phyloP scores from a whole-genome alignment of 2,797 vertebrate genomes.

The Carcharodon carcharias region DNA sequence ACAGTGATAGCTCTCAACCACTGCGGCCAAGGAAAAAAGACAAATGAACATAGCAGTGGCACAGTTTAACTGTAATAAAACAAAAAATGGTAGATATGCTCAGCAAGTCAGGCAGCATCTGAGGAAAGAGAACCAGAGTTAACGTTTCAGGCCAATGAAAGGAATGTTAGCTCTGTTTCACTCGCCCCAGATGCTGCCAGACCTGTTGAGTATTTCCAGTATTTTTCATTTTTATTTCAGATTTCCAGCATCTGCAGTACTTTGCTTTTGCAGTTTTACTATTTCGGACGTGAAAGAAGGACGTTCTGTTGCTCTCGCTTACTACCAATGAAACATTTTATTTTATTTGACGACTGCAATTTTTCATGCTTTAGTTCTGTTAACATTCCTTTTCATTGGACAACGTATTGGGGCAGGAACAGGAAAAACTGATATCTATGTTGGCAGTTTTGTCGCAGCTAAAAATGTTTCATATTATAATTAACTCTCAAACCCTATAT shows the following conservation, averaged over 20 bases:
- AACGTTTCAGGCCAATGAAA: background rate
- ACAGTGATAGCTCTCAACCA: background rate
- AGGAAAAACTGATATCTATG: background rate
- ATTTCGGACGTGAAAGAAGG: background rate
- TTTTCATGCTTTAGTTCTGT: background rate
- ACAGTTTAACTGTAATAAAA: too few relatives aligned
- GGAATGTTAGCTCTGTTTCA: background rate
- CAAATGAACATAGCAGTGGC: background rate
- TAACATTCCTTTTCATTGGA: background rate
- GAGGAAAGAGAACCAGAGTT: background rate
- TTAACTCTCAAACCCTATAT: background rate
- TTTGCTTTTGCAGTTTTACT: background rate
- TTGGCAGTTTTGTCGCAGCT: background rate
- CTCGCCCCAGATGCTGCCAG: background rate
- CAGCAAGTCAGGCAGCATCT: background rate
- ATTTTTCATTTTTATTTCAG: background rate
- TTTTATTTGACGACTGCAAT: background rate
- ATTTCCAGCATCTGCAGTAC: background rate
- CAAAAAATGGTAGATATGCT: too few relatives aligned
- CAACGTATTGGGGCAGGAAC: background rate
- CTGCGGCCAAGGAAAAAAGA: background rate
- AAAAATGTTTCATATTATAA: background rate
- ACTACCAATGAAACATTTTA: background rate
- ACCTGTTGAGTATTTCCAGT: background rate
- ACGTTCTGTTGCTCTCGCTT: background rate